Conservation (phyloP, 2,797 vertebrate species). For the Heterohyrax brucei region DNA sequence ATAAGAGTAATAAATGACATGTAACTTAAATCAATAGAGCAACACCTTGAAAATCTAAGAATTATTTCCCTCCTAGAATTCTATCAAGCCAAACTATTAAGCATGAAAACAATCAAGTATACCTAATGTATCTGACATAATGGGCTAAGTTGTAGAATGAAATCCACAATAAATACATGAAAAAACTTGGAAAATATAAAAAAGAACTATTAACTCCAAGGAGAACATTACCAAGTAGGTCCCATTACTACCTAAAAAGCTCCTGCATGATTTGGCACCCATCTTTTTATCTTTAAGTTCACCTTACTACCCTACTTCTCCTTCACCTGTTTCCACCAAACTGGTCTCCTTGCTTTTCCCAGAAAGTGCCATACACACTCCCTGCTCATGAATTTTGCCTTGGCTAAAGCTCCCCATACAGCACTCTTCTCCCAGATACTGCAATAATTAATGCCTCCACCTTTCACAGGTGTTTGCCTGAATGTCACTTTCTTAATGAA, state of each 20-base stretch:
- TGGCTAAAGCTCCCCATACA: background rate
- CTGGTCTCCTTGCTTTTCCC: background rate
- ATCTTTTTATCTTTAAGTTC: background rate
- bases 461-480: background rate
- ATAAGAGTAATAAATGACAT: conserved; percentile 15
- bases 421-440: background rate
- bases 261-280: background rate
- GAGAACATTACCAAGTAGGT: background rate
- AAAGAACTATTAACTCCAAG: background rate
- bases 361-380: background rate
- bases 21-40: background rate
- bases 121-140: background rate
- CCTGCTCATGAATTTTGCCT: background rate
- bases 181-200: background rate
- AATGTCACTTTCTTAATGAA: too few species aligned
- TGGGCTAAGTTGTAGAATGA: background rate
- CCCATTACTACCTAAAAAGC: background rate
- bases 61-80: background rate
- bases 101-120: background rate
- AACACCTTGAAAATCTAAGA: background rate
- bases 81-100: background rate
- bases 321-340: too few species aligned
- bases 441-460: background rate
- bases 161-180: background rate
- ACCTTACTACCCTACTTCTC: background rate